Base-by-base conservation (phyloP, 2,888 invertebrate species). In the Drosophila pegasa region DNA sequence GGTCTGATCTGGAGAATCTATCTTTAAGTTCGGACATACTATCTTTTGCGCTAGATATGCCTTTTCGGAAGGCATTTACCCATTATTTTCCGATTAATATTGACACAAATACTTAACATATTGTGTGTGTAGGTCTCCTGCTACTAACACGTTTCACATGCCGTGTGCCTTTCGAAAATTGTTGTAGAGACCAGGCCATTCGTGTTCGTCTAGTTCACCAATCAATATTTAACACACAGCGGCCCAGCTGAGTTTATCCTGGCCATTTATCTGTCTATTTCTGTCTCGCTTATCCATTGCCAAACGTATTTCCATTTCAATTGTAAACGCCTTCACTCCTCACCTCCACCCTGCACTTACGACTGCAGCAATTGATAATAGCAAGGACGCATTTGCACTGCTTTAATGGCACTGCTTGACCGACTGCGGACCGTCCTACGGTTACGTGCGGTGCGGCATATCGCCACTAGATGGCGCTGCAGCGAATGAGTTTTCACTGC, bases 381-480 rank as follows among this genome's bases (percentile, higher is more conserved):
- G 86, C 68, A 65, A 85, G 88, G 86, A 81, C 81, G 85, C 85
- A 84, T 50, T 58, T 66, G 68, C 31, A 80, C 80, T 80, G 80
- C 80, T 81, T 57, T 14, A 4, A 0, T 0, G 0, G 6, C 22
- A 75, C 80, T 81, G 81, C 79, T 79, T 80, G 61, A 5, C 40
- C 7, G 52, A 25, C 31, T 33, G 47, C 29, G 18, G 4, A 8
- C 8, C 1, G n/a, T 37, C 40, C 58, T 51, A 55, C 50, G 43
- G 54, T 38, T 51, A 29, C 3, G 3, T 20, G 43, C 2, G 27
- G 9, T 83, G 48, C 62, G 1, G 6, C 43, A 8, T 10, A 8
- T 33, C 22, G 73, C 56, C 7, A 55, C 18, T 62, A 83, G 82
- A 70, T 81, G 82, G 80, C 82, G 77, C 80, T 67, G 52, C 62